Conservation (phyloP, 2,888 invertebrate species). For the Acrobasis repandana region DNA sequence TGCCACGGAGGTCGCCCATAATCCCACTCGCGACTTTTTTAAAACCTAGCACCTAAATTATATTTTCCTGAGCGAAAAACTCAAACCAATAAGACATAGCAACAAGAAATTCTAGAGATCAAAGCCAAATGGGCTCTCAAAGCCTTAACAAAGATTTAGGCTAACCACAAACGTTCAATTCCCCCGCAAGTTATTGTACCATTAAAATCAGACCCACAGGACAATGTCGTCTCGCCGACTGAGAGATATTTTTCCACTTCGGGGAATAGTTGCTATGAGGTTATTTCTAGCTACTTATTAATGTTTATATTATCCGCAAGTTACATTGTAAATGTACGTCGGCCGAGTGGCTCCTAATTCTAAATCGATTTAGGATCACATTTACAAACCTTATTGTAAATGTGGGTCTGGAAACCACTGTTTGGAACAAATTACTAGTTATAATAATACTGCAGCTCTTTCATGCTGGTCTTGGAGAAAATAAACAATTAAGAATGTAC, state of each 20-base stretch:
- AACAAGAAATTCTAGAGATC: not conserved
- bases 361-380: no score
- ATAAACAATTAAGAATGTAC: no score
- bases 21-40: not conserved
- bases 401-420: no score
- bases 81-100: not conserved
- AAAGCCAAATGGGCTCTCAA: not conserved
- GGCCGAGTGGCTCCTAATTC: no score
- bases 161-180: slow-evolving; percentile 11
- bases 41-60: not conserved
- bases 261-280: not conserved
- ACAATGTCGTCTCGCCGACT: not conserved
- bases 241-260: not conserved
- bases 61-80: not conserved
- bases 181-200: slow-evolving; percentile 11
- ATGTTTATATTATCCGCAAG: no score
- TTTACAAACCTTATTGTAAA: no score
- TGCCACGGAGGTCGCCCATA: no score
- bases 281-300: no score
- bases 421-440: no score
- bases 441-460: no score
- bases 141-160: slow-evolving; percentile 8
- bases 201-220: slow-evolving; percentile 2
- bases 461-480: no score
- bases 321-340: no score